Evolutionary conservation across 2,113 vertebrate species (phyloP).

Genomic region (Rhipidura dahli): DNA sequence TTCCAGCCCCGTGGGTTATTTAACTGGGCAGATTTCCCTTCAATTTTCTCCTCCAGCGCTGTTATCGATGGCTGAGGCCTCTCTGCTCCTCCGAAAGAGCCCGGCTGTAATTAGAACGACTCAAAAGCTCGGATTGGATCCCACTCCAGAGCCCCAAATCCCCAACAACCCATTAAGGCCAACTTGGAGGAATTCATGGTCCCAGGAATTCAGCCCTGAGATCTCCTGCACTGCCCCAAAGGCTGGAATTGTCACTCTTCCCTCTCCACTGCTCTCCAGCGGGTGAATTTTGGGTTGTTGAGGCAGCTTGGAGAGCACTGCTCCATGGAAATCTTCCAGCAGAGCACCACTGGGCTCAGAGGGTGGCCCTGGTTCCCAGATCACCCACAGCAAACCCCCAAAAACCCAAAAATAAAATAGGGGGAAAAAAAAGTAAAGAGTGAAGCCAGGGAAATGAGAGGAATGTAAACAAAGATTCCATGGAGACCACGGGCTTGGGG

Average conservation of each 20-base stretch:
- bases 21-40: conserved; percentile 66
- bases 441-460: neutral
- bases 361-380: neutral
- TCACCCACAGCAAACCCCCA: neutral
- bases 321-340: neutral
- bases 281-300: neutral
- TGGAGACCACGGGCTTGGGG: neutral
- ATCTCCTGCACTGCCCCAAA: neutral
- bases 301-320: neutral
- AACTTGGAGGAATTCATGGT: neutral
- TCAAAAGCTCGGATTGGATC: neutral
- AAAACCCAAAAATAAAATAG: too few relatives aligned
- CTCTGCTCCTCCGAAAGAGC: conserved; percentile 20
- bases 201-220: neutral
- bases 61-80: conserved; percentile 51
- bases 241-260: neutral
- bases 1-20: conserved; percentile 43
- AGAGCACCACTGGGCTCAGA: fast-evolving
- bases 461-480: conserved; percentile 16
- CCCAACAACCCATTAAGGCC: neutral
- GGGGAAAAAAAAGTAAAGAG: neutral
- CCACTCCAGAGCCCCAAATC: neutral
- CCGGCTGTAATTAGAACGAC: conserved; percentile 24
- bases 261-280: neutral
- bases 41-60: conserved; percentile 62